phyloP scores from a whole-genome alignment of 1,140 invertebrate species.

The Dendroctonus valens region DNA sequence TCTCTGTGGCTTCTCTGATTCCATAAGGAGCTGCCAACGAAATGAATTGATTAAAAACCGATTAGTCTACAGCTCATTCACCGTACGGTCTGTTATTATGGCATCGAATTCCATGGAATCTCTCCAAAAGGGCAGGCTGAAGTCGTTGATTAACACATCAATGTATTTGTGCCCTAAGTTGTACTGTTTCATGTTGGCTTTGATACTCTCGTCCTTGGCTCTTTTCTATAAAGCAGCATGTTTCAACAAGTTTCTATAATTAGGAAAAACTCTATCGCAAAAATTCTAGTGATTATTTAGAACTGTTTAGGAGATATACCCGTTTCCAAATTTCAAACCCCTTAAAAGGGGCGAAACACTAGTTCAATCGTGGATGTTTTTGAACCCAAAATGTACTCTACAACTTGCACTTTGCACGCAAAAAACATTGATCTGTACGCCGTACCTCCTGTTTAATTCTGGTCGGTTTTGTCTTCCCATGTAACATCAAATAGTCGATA shows the following conservation, averaged over 20 bases:
- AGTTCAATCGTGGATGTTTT: too few relatives aligned
- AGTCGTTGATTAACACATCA: conserved; percentile 88
- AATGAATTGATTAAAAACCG: background rate
- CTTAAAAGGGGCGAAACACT: too few relatives aligned
- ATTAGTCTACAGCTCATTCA: background rate
- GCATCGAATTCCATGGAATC: conserved; percentile 71
- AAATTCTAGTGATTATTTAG: too few relatives aligned
- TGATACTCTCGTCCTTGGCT: conserved; percentile 80
- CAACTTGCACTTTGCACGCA: too few relatives aligned
- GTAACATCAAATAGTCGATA: conserved; percentile 91
- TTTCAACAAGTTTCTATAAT: too few relatives aligned
- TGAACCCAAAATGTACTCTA: too few relatives aligned
- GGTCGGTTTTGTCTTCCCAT: conserved; percentile 78
- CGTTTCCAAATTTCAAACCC: too few relatives aligned
- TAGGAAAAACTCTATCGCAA: too few relatives aligned
- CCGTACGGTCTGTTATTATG: conserved; percentile 94
- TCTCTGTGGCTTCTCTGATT: conserved; percentile 86
- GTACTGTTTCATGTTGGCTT: conserved; percentile 85
- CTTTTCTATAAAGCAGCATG: conserved; percentile 56
- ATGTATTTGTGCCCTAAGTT: conserved; percentile 71
- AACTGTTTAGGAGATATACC: too few relatives aligned
- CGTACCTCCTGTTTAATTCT: conserved; percentile 72
- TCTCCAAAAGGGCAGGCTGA: conserved; percentile 79
- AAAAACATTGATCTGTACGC: too few relatives aligned
- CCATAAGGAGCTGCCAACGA: conserved; percentile 83